Base-by-base conservation (phyloP, 2,113 vertebrate species). In the Amphiprion percula region DNA sequence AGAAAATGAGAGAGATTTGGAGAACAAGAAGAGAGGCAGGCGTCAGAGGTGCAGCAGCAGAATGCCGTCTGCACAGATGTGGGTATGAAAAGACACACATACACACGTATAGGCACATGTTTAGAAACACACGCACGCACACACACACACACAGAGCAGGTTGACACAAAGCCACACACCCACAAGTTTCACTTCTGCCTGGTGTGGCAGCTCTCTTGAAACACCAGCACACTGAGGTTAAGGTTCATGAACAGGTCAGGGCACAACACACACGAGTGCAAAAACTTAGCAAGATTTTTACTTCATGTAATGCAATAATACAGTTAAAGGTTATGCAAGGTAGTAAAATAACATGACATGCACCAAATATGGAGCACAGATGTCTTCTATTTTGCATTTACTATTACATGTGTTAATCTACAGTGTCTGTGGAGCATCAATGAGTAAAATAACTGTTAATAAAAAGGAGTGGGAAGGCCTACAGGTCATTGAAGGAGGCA, bases 141-240 rank as follows among this genome's bases (percentile, higher is more conserved):
- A 89, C 85, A 85, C 59, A 88, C 33, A 37, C 79, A 90, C 87
- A 88, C 85, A 93, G 86, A 91, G 73, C 83, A 91, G 64, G 77
- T 88, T 86, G 84, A 89, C 86, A 85, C 59, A 88, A 92, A 92
- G 72, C 87, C 92, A 72, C 92, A 93, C 91, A 90, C 90, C 93
- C 93, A 92, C 88, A 90, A 81, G 93, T 95, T 95, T 95, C 95
- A 94, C 90, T 95, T 95, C 94, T 95, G 92, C 91, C 85, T 94
- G 79, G 90, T 93, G 92, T 93, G 93, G 93, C 92, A 94, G 88
- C 87, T 75, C 71, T 90, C 87, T 89, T 88, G 88, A 89, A 93
- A 94, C 91, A 85, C 79, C 82, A 87, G 67, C 79, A 83, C 85
- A 86, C 79, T 6, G 12, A 90, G 88, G 92, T 94, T 79, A 93